These are phyloP conservation scores for Chamaetylas fuelleborni DNA, from an alignment of 2,113 vertebrate genomes.

Conservation along the genomic window DNA sequence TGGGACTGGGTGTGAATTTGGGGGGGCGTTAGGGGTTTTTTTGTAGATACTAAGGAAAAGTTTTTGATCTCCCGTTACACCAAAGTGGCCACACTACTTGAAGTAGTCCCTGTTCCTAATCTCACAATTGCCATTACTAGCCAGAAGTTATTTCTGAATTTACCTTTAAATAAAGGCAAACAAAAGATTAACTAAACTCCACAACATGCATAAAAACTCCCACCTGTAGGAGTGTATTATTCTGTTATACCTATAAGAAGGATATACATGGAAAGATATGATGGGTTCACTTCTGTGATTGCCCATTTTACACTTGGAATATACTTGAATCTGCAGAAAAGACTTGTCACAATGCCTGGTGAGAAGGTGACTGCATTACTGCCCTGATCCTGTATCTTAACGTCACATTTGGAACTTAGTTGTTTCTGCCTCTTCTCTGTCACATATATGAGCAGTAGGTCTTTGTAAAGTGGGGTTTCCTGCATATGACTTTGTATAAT, in stretches of 20 bases:
- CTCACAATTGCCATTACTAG: not conserved
- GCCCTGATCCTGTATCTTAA: not conserved
- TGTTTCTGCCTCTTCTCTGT: not conserved
- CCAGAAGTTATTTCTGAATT: not conserved
- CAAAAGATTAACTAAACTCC: not conserved
- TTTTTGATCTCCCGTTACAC: not conserved
- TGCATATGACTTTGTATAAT: not conserved
- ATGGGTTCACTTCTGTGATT: not conserved
- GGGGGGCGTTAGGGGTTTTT: not conserved
- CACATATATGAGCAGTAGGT: not conserved
- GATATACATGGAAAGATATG: not conserved
- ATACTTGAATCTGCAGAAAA: not conserved
- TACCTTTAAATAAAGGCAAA: not conserved
- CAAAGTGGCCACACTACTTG: not conserved
- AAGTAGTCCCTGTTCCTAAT: not conserved
- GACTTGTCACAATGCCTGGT: not conserved
- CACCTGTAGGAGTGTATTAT: not conserved
- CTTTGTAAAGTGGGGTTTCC: not conserved
- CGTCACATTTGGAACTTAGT: not conserved
- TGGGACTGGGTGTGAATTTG: not conserved
- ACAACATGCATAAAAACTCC: rapidly evolving
- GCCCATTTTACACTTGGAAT: not conserved
- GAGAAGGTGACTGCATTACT: not conserved
- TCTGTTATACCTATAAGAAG: not conserved
- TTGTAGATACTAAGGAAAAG: not conserved